Base-by-base conservation (phyloP, 30 jellyfish, hydroid and myxozoan species). In the Sanderia malayensis region DNA sequence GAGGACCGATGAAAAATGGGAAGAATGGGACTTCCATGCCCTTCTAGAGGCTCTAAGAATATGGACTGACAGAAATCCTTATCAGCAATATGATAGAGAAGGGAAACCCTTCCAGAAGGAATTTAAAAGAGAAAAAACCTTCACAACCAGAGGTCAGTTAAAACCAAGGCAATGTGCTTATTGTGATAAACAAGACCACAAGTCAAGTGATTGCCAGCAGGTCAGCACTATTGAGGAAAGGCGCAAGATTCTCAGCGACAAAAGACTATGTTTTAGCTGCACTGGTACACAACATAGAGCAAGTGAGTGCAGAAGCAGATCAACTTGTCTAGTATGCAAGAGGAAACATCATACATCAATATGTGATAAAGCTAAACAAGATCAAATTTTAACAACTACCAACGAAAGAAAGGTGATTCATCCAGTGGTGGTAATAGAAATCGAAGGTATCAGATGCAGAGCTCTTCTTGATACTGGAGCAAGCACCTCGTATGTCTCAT, bases 11-110 rank as follows among this genome's bases (percentile, higher is more conserved):
- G 13, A 6, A 37, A 37, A 37, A 4, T 37, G 52, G 52, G 13
- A 37, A 37, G 10, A 37, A 37, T 37, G 52, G 52, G 13, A 37
- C 52, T 37, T 37, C 52, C 81, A 65, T 27, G 72, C 67, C 37
- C 70, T 80, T 41, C 59, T 80, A 4, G 71, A 68, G 46, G 77
- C 85, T 18, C 37, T 69, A 0, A 52, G 71, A 24, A 62, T 30
- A 18, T 68, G 93, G 93, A 57, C 58, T 3, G 85, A 67, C 26
- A 67, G 93, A 61, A 80, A 80, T 29, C 85, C 85, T 2, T 2
- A 47, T 49, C 71, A 57, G 33, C 21, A 7, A 19, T 65, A 68
- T 0, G 84, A 66, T 2, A 79, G 52, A 21, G 76, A 79, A 7
- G 22, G 60, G 29, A 62, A 33, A 61, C 59, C 31, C 4, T 25